Percentiles rank a stretch among this genome's conserved stretches.
Evolutionary conservation across 2,113 vertebrate species (phyloP).

Genomic region (Phodopus roborovskii): DNA sequence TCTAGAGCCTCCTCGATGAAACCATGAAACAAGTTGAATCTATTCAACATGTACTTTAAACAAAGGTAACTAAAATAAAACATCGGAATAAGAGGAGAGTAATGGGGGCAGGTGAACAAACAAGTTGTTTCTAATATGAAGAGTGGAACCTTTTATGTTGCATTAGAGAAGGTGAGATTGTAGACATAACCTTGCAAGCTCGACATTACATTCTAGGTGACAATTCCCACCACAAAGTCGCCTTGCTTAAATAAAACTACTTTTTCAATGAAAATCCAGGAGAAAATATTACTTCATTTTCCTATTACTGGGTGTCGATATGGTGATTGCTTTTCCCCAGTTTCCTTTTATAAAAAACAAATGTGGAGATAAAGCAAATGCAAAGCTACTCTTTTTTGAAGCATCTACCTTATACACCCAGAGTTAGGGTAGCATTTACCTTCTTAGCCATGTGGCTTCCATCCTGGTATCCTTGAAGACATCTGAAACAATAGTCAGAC

Average conservation of each 20-base stretch:
- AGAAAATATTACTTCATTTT: conserved; percentile 5
- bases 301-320: not conserved
- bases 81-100: not conserved
- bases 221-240: conserved; percentile 5
- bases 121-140: conserved; percentile 21
- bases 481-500: conserved; percentile 62
- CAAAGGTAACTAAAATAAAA: not conserved
- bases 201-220: conserved; percentile 34
- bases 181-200: conserved; percentile 10
- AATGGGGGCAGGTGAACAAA: not conserved
- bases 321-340: conserved; percentile 16
- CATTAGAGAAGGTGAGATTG: not conserved
- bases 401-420: not conserved
- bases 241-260: conserved; percentile 47
- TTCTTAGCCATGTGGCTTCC: conserved; percentile 54
- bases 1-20: not conserved
- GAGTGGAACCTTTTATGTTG: not conserved
- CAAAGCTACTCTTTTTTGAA: conserved; percentile 25
- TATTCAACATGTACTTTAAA: not conserved
- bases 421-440: conserved; percentile 63
- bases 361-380: not conserved
- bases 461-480: conserved; percentile 10
- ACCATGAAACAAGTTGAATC: conserved; percentile 45
- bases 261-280: conserved; percentile 23
- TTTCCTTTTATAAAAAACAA: not conserved